A percentile compares a stretch with the other conserved stretches of the same genome.
phyloP scores from a whole-genome alignment of 1,140 invertebrate genomes.

The Pissodes strobi region DNA sequence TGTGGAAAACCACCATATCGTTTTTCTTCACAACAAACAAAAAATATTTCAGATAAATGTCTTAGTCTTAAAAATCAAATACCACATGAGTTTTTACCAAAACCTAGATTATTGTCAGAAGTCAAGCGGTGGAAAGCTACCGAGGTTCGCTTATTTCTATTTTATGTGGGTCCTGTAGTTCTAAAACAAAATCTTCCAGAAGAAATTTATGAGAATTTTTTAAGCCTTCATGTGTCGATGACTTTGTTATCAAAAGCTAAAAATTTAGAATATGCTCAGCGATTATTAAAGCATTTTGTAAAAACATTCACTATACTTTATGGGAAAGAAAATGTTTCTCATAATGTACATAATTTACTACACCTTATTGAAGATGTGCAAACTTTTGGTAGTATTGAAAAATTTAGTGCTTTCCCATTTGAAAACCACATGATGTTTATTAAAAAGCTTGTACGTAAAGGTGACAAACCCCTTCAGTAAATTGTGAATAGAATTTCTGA shows the following conservation, averaged over 20 bases:
- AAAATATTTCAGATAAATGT: no score
- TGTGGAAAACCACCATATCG: no score
- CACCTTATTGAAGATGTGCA: conserved; percentile 37
- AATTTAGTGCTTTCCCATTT: conserved; percentile 2
- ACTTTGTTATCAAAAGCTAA: conserved; percentile 8
- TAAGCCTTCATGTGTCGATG: conserved; percentile 49
- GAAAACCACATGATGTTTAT: conserved; percentile 3
- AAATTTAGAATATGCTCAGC: conserved; percentile 26
- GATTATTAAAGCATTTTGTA: conserved; percentile 35
- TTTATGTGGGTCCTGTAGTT: conserved; percentile 57
- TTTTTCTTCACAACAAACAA: no score
- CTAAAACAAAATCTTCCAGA: conserved; percentile 48
- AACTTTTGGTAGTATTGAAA: conserved; percentile 13
- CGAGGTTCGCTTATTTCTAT: conserved; percentile 57
- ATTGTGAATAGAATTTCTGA: no score
- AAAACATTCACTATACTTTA: conserved; percentile 34
- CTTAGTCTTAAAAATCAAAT: conserved; percentile 32
- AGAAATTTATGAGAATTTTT: conserved; percentile 55
- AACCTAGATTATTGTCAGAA: conserved; percentile 52
- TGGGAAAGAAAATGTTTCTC: conserved; percentile 30
- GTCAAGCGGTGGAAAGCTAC: conserved; percentile 58
- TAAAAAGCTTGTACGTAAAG: no score
- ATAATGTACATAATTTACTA: conserved; percentile 42
- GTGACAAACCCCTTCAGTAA: no score
- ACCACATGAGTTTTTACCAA: conserved; percentile 55